phyloP scores from a whole-genome alignment of 2,113 vertebrate species.

The Panurus biarmicus region DNA sequence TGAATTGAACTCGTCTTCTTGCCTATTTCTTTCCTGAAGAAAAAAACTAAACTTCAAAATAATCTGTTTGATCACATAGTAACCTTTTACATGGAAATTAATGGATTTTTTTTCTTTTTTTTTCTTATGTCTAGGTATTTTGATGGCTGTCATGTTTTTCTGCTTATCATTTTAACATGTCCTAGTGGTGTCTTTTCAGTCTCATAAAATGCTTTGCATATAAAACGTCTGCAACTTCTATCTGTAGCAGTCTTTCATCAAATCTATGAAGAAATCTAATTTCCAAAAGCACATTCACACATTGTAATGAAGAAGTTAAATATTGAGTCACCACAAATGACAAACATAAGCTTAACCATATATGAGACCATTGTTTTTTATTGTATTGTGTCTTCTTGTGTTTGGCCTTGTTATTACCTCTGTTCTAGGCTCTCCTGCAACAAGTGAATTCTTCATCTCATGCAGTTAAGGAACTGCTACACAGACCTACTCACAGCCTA shows the following conservation, averaged over 20 bases:
- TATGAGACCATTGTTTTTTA: neutral
- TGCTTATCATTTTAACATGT: neutral
- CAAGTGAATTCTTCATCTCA: neutral
- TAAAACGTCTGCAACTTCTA: neutral
- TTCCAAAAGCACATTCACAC: neutral
- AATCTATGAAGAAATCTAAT: neutral
- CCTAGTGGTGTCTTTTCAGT: neutral
- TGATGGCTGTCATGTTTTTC: neutral
- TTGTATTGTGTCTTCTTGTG: too few relatives aligned
- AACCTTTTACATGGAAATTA: neutral
- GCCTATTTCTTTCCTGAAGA: neutral
- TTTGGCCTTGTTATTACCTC: neutral
- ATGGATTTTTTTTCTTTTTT: neutral
- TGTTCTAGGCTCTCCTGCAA: neutral
- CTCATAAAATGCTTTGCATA: neutral
- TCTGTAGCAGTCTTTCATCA: neutral
- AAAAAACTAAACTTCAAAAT: neutral
- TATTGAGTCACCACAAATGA: accelerated
- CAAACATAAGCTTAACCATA: neutral
- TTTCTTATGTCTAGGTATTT: neutral
- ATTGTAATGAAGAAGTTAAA: neutral
- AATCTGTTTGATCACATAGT: neutral
- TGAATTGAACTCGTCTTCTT: neutral
- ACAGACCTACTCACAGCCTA: neutral
- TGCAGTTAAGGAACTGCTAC: neutral